Conservation (phyloP, 2,797 vertebrate genomes). For the Scolopax rusticola region DNA sequence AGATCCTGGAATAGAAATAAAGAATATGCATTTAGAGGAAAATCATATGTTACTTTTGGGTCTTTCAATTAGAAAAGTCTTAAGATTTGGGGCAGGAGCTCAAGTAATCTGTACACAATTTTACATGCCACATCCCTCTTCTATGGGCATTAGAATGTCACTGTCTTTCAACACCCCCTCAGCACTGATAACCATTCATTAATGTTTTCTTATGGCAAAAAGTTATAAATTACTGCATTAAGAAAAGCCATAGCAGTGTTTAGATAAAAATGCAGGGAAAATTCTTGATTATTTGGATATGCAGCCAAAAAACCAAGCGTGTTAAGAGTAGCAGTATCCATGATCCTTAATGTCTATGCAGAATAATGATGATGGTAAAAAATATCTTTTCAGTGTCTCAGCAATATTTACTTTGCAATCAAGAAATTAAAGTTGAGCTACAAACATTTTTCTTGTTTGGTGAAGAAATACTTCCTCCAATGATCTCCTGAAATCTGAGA, state of each 20-base stretch:
- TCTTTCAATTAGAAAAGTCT: background rate
- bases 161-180: background rate
- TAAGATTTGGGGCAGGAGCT: background rate
- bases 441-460: conserved; percentile 13
- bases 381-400: background rate
- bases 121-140: background rate
- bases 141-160: background rate
- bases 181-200: background rate
- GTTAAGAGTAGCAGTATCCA: conserved; percentile 18
- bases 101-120: background rate
- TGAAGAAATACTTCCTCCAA: conserved; percentile 11
- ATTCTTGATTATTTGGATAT: conserved; percentile 2
- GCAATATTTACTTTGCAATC: conserved; percentile 40
- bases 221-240: background rate
- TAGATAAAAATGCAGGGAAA: conserved; percentile 15
- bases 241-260: background rate
- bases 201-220: conserved; percentile 3
- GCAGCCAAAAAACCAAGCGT: background rate
- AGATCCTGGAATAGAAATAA: background rate
- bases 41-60: background rate
- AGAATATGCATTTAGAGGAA: background rate
- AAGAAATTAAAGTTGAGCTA: conserved; percentile 40
- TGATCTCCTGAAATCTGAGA: conserved; percentile 35
- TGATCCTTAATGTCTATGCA: background rate
- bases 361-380: background rate